phyloP scores from a whole-genome alignment of 2,113 vertebrate genomes.

The Calypte anna region DNA sequence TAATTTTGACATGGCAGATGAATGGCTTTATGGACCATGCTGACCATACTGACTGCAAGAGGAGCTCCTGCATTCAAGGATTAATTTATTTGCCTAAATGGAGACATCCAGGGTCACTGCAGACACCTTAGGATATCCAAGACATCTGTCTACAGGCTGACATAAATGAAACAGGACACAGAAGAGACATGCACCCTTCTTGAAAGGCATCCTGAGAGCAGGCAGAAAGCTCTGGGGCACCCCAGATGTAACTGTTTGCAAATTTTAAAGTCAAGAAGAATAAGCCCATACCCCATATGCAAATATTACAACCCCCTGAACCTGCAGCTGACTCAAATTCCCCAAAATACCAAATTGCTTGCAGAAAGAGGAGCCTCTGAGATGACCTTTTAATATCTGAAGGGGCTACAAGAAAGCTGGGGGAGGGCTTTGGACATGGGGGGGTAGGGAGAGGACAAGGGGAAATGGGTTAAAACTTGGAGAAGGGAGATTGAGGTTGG shows the following conservation, averaged over 20 bases:
- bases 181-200: rapidly evolving
- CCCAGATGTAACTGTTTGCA: background rate
- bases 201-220: background rate
- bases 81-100: background rate
- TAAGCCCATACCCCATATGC: background rate
- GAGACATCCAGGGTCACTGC: background rate
- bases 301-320: background rate
- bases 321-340: background rate
- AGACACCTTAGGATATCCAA: background rate
- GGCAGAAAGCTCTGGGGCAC: background rate
- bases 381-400: too few relatives aligned
- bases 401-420: too few relatives aligned
- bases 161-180: rapidly evolving
- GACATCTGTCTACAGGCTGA: background rate
- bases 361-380: too few relatives aligned
- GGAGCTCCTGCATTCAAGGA: background rate
- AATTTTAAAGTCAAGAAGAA: background rate
- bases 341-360: too few relatives aligned
- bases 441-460: too few relatives aligned
- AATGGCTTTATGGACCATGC: background rate
- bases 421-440: too few relatives aligned
- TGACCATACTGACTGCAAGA: background rate
- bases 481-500: too few relatives aligned
- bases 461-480: too few relatives aligned
- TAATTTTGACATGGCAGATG: background rate